phyloP scores from a whole-genome alignment of 2,797 vertebrate species.

The Tapera naevia region DNA sequence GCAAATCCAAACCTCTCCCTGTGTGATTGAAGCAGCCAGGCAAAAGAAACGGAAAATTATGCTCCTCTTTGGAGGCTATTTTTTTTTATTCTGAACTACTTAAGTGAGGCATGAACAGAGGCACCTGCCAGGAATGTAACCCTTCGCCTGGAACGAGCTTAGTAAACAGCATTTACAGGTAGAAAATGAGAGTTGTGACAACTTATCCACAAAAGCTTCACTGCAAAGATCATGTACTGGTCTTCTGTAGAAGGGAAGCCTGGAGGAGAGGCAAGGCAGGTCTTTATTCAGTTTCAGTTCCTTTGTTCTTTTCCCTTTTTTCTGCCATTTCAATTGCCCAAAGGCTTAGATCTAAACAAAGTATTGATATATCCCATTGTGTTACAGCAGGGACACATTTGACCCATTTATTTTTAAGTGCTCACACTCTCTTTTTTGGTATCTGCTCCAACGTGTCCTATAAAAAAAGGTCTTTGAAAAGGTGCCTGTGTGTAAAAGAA shows the following conservation, averaged over 20 bases:
- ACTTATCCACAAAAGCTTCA: not conserved
- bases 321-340: not conserved
- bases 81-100: not conserved
- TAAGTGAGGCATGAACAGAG: not conserved
- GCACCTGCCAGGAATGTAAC: not conserved
- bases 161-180: not conserved
- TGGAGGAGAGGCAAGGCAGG: not conserved
- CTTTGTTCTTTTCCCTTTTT: not conserved
- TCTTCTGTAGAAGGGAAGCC: not conserved
- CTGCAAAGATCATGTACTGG: not conserved
- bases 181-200: not conserved
- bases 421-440: not conserved
- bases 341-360: constrained; percentile 5
- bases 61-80: not conserved
- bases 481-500: not conserved
- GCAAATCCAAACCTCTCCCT: not conserved
- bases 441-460: not conserved
- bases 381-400: not conserved
- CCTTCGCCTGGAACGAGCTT: not conserved
- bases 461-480: not conserved
- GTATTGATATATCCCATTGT: not conserved
- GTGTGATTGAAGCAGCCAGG: not conserved
- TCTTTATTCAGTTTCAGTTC: not conserved
- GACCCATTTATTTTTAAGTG: constrained; percentile 20
- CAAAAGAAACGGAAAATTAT: not conserved